phyloP scores from a whole-genome alignment of 2,888 invertebrate species.

The Andrena chrysosceles region DNA sequence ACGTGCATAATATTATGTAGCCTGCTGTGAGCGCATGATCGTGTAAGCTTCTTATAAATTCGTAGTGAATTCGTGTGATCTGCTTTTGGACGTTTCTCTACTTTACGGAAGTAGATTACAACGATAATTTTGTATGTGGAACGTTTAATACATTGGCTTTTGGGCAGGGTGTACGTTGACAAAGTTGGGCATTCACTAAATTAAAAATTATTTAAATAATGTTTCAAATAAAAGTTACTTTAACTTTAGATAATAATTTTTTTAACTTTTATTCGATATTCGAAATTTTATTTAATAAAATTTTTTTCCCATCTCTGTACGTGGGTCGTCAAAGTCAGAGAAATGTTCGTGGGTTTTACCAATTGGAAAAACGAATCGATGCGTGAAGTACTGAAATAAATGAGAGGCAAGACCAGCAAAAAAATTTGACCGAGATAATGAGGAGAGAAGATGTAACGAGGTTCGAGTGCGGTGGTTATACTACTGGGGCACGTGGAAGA shows the following conservation, averaged over 20 bases:
- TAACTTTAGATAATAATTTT: too few relatives aligned
- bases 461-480: neutral
- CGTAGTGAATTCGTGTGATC: neutral
- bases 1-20: neutral
- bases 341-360: neutral
- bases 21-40: too few relatives aligned
- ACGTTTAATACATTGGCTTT: neutral
- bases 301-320: too few relatives aligned
- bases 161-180: too few relatives aligned
- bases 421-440: slow-evolving; percentile 3
- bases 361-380: neutral
- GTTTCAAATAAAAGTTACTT: too few relatives aligned
- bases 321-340: neutral
- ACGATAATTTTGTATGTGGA: neutral
- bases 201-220: too few relatives aligned
- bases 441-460: neutral
- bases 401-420: neutral
- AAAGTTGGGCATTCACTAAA: too few relatives aligned
- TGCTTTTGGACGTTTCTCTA: neutral
- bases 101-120: neutral
- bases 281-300: too few relatives aligned
- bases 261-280: too few relatives aligned
- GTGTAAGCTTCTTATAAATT: too few relatives aligned
- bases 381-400: neutral
- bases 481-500: neutral